Evolutionary conservation across 2,888 invertebrate genomes (phyloP), one percentile per base, ranked within the genome.

Genomic region (Cremastinae sp.): DNA sequence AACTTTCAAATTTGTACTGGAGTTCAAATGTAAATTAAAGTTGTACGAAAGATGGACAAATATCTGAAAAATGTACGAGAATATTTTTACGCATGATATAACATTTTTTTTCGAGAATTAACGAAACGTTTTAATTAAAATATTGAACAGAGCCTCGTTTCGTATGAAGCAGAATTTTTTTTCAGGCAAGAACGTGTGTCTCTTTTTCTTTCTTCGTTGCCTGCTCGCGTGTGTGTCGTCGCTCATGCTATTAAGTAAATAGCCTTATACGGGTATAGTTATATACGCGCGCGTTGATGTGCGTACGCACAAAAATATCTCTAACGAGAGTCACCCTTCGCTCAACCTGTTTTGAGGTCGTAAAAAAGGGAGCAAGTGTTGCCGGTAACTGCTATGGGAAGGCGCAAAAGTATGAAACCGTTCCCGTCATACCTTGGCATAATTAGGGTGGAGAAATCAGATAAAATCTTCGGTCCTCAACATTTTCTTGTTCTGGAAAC

Each of bases 311-410:
- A 12, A 18, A 59, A 49, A 59, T 69, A 22, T 59, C 58, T 51
- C 49, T 69, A 69, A 69, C 69, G 69, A 69, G 69, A 69, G 47
- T 59, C 18, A 59, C 69, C 69, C 58, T 38, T 59, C 59, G 20
- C 28, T 3, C 59, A 69, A 59, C 69, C 69, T 69, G 69, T 69
- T 69, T 69, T 20, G 22, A 47, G 18, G 59, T 59, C 69, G 51
- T 69, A 59, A 69, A 69, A 69, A 69, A 59, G 51, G 58, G 47
- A 59, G 69, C 58, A 68, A 51, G 18, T 68, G 45, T 59, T 49
- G 58, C 41, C 36, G 36, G 18, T 49, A 49, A 49, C 47, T 54
- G 59, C 59, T 49, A 16, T 28, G 59, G 38, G 59, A 69, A 69
- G 49, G 58, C 58, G 16, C 51, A 16, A 69, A 51, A 49, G 41